A percentile compares a stretch with the other conserved stretches of the same genome.
Evolutionary conservation across 2,113 vertebrate species (phyloP).

Genomic region (Trematocara variabile): DNA sequence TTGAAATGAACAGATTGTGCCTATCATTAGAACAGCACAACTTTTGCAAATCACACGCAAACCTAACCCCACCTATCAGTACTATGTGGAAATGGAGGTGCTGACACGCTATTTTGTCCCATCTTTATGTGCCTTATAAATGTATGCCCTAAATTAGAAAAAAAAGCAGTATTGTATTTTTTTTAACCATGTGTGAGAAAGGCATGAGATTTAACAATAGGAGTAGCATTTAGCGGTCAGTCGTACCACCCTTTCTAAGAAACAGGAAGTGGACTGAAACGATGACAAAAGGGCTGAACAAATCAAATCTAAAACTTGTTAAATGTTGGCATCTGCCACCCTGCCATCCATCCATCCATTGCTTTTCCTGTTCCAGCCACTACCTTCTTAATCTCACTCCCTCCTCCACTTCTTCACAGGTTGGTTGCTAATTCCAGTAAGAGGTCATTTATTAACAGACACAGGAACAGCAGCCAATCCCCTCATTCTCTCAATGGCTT

Average conservation of each 20-base stretch:
- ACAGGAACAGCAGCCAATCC: constrained; percentile 27
- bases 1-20: background rate
- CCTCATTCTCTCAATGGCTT: constrained; percentile 64
- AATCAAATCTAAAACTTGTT: background rate
- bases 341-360: background rate
- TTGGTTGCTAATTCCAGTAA: constrained; percentile 69
- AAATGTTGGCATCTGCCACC: background rate
- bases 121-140: background rate
- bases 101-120: background rate
- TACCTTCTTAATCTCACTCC: background rate
- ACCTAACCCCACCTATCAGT: background rate
- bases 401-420: constrained; percentile 19
- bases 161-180: background rate
- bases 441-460: constrained; percentile 70
- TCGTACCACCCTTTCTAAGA: background rate
- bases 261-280: background rate
- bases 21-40: background rate
- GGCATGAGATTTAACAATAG: background rate
- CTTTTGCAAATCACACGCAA: background rate
- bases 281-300: background rate
- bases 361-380: background rate
- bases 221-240: background rate
- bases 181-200: background rate
- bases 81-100: background rate
- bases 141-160: background rate